Conservation (phyloP, 2,113 vertebrate species). For the Rallus limicola region DNA sequence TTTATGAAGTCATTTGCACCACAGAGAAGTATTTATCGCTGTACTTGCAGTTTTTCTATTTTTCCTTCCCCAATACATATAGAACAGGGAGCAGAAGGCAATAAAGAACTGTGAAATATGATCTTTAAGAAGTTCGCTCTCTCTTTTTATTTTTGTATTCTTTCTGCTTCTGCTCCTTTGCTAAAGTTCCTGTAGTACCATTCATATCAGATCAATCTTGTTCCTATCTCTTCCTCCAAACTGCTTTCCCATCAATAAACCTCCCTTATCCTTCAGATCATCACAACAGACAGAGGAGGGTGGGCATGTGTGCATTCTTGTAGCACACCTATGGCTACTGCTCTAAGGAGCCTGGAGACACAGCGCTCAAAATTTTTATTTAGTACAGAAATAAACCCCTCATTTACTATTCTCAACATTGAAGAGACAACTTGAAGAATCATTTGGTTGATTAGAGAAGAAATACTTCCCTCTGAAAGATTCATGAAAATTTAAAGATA, state of each 20-base stretch:
- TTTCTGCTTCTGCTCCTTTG: neutral
- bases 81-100: constrained; percentile 5
- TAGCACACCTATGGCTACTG: neutral
- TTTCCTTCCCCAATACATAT: constrained; percentile 6
- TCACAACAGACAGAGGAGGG: neutral
- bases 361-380: neutral
- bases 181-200: neutral
- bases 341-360: neutral
- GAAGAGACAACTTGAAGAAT: constrained; percentile 21
- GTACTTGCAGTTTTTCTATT: constrained; percentile 31
- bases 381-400: neutral
- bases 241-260: neutral
- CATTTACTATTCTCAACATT: neutral
- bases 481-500: neutral
- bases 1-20: constrained; percentile 38
- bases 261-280: neutral
- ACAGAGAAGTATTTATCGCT: constrained; percentile 22
- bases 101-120: constrained; percentile 55
- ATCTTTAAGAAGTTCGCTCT: neutral
- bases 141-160: constrained; percentile 4
- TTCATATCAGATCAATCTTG: neutral
- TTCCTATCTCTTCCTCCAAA: neutral
- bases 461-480: neutral
- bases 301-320: fast-evolving
- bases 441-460: neutral